A percentile compares a stretch with the other conserved stretches of the same genome.
These are phyloP conservation scores for Margarornis squamiger DNA, from an alignment of 2,797 vertebrate species.

Conservation along the genomic window DNA sequence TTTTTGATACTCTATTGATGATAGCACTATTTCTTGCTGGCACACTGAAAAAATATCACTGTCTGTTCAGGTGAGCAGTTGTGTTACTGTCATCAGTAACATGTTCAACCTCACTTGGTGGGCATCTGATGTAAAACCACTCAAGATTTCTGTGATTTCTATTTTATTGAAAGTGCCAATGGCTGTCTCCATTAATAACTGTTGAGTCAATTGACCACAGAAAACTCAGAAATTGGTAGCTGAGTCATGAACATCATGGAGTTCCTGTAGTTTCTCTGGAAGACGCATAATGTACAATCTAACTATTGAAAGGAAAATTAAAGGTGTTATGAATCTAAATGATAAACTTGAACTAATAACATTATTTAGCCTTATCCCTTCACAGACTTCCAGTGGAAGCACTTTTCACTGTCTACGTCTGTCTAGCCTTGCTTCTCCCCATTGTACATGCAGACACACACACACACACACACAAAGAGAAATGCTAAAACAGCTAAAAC, in stretches of 20 bases:
- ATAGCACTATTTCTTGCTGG: background rate
- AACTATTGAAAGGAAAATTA: background rate
- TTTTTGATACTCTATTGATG: background rate
- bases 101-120: background rate
- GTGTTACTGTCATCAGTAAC: background rate
- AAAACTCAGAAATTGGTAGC: background rate
- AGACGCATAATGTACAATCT: fast-evolving
- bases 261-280: background rate
- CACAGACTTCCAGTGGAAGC: background rate
- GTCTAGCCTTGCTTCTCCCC: background rate
- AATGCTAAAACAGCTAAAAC: background rate
- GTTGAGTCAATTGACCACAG: background rate
- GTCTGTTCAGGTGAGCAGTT: background rate
- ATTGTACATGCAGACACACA: background rate
- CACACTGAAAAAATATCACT: background rate
- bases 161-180: background rate
- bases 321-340: background rate
- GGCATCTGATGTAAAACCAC: background rate
- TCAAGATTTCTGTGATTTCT: background rate
- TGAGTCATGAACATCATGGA: background rate
- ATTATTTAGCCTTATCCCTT: background rate
- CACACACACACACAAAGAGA: background rate
- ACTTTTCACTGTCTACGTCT: background rate
- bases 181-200: background rate
- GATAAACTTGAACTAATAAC: background rate